These are phyloP conservation scores for Prenolepis imparis DNA, from an alignment of 2,888 invertebrate genomes.

Conservation along the genomic window DNA sequence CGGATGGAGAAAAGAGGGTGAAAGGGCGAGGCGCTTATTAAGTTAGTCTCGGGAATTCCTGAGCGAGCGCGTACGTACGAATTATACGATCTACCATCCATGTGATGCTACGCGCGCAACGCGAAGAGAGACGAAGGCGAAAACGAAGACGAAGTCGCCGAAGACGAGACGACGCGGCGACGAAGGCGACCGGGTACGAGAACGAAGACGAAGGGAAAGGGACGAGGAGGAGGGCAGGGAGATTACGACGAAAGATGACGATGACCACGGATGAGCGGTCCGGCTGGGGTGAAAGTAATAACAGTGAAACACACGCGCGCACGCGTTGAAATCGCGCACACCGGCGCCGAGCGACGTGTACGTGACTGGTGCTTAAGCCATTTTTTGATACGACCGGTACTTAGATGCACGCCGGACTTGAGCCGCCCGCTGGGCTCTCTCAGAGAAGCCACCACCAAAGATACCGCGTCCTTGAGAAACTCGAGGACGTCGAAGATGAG, in stretches of 20 bases:
- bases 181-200: constrained; percentile 12
- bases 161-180: constrained; percentile 52
- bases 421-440: constrained; percentile 73
- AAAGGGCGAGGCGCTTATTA: constrained; percentile 81
- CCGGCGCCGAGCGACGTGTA: constrained; percentile 66
- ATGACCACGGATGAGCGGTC: constrained; percentile 45
- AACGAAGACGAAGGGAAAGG: constrained; percentile 7
- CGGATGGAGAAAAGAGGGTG: constrained; percentile 54
- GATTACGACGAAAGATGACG: constrained; percentile 67
- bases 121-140: constrained; percentile 32
- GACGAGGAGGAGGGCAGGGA: constrained; percentile 1
- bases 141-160: constrained; percentile 24
- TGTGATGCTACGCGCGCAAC: constrained; percentile 45
- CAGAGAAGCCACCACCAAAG: constrained; percentile 70
- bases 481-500: constrained; percentile 71
- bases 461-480: constrained; percentile 73
- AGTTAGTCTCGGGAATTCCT: constrained; percentile 80
- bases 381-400: constrained; percentile 79
- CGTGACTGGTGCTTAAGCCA: constrained; percentile 82
- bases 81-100: constrained; percentile 77
- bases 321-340: constrained; percentile 59
- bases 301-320: constrained; percentile 79
- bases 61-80: constrained; percentile 77
- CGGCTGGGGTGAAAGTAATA: constrained; percentile 81
- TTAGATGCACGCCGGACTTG: constrained; percentile 71